These are phyloP conservation scores for Tenebrosternarchus preto DNA, from an alignment of 2,113 vertebrate genomes.

Conservation along the genomic window DNA sequence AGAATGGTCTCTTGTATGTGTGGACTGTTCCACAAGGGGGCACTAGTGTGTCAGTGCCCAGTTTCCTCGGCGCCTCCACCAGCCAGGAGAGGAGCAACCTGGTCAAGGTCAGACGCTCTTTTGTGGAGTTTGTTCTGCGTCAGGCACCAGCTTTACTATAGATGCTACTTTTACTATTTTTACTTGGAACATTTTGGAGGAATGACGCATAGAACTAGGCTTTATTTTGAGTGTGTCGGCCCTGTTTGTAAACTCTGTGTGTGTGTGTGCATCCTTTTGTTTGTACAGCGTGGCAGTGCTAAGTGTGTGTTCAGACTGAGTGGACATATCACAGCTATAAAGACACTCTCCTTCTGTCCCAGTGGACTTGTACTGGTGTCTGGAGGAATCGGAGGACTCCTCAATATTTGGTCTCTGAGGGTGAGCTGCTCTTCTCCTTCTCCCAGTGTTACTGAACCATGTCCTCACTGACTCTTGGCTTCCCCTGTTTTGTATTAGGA, in stretches of 20 bases:
- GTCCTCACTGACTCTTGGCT: not conserved
- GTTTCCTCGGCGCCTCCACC: constrained; percentile 60
- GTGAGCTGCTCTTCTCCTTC: constrained; percentile 54
- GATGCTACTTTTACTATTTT: not conserved
- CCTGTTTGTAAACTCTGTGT: not conserved
- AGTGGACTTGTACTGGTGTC: constrained; percentile 75
- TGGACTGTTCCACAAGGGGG: constrained; percentile 80
- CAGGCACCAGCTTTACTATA: constrained; percentile 1
- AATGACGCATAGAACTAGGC: not conserved
- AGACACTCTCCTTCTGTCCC: constrained; percentile 76
- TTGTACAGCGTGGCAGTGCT: constrained; percentile 63
- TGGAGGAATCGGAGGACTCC: constrained; percentile 77
- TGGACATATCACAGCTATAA: constrained; percentile 78
- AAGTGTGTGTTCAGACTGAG: constrained; percentile 75
- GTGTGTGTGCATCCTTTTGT: not conserved
- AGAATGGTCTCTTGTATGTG: constrained; percentile 79
- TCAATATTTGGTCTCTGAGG: constrained; percentile 81
- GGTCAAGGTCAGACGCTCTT: constrained; percentile 63
- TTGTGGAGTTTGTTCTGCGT: constrained; percentile 3
- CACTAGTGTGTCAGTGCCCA: constrained; percentile 66
- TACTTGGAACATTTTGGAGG: not conserved
- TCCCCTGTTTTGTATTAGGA: constrained; percentile 65
- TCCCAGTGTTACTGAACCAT: not conserved
- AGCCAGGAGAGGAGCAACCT: constrained; percentile 64
- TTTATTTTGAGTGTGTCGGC: not conserved